phyloP scores from a whole-genome alignment of 2,888 invertebrate species.

The Eilema depressum region DNA sequence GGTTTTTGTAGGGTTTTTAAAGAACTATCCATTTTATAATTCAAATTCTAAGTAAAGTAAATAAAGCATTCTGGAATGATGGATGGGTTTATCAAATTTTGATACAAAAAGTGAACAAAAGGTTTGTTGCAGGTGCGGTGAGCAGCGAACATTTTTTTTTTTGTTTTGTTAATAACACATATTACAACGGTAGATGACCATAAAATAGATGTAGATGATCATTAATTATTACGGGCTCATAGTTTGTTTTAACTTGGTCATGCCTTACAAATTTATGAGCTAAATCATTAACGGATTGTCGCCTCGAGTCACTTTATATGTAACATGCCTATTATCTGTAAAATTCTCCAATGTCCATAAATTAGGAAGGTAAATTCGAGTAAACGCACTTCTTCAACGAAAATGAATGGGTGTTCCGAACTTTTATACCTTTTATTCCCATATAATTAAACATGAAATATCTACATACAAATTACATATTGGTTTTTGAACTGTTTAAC shows the following conservation, averaged over 20 bases:
- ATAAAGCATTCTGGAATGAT: constrained; percentile 40
- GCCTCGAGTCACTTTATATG: constrained; percentile 70
- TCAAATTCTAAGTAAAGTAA: constrained; percentile 25
- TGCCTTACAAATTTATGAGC: constrained; percentile 80
- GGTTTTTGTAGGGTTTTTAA: constrained; percentile 35
- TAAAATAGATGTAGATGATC: constrained; percentile 82
- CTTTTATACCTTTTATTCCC: not conserved
- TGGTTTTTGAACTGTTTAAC: not conserved
- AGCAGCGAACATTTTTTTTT: constrained; percentile 57
- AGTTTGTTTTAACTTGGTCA: constrained; percentile 84
- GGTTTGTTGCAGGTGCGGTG: constrained; percentile 69
- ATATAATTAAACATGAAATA: not conserved
- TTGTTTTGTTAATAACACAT: constrained; percentile 74
- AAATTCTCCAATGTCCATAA: constrained; percentile 48
- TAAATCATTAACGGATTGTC: constrained; percentile 81
- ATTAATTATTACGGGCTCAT: constrained; percentile 79
- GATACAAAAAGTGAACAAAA: constrained; percentile 32
- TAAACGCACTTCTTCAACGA: constrained; percentile 38
- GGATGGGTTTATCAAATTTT: constrained; percentile 45
- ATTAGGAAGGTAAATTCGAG: constrained; percentile 41
- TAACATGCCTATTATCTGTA: constrained; percentile 37
- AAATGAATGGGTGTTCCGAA: constrained; percentile 20
- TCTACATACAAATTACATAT: too few species aligned
- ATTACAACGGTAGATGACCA: constrained; percentile 71
- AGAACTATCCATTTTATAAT: constrained; percentile 19